Percentiles rank a stretch among this genome's conserved stretches.
These are phyloP conservation scores for Aphodius granarius DNA, from an alignment of 2,888 invertebrate species.

Conservation along the genomic window DNA sequence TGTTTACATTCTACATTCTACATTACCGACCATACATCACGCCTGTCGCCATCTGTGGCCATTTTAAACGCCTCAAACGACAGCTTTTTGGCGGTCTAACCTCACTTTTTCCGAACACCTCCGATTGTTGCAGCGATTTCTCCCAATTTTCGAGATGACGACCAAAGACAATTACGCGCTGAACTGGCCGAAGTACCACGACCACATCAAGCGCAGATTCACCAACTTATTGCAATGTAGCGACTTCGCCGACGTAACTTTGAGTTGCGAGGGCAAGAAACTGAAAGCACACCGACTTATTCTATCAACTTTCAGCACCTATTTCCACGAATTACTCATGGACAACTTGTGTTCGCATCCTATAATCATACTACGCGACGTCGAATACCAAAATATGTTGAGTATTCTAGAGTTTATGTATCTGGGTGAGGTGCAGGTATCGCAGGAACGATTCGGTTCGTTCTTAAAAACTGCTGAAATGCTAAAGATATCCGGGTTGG, in stretches of 20 bases:
- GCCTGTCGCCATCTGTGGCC: no score
- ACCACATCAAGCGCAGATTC: conserved; percentile 78
- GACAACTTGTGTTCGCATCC: conserved; percentile 72
- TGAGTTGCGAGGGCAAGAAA: conserved; percentile 82
- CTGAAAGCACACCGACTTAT: conserved; percentile 85
- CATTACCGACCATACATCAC: neutral
- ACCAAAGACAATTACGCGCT: conserved; percentile 70
- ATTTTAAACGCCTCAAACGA: no score
- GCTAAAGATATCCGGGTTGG: conserved; percentile 65
- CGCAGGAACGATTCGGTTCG: conserved; percentile 63
- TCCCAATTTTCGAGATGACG: conserved; percentile 25
- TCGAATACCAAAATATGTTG: conserved; percentile 64
- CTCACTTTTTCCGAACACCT: neutral
- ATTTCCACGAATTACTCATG: conserved; percentile 61
- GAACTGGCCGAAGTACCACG: conserved; percentile 85
- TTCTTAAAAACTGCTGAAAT: conserved; percentile 67
- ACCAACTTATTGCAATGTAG: conserved; percentile 70
- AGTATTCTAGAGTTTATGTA: conserved; percentile 70
- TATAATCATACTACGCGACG: conserved; percentile 69
- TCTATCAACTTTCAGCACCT: conserved; percentile 81
- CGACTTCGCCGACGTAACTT: conserved; percentile 80
- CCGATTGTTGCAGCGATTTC: no score
- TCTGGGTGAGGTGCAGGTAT: conserved; percentile 69
- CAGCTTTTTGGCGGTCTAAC: no score
- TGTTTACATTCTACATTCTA: no score